Base-by-base conservation (phyloP, 2,888 invertebrate species). In the Polyploca ridens region DNA sequence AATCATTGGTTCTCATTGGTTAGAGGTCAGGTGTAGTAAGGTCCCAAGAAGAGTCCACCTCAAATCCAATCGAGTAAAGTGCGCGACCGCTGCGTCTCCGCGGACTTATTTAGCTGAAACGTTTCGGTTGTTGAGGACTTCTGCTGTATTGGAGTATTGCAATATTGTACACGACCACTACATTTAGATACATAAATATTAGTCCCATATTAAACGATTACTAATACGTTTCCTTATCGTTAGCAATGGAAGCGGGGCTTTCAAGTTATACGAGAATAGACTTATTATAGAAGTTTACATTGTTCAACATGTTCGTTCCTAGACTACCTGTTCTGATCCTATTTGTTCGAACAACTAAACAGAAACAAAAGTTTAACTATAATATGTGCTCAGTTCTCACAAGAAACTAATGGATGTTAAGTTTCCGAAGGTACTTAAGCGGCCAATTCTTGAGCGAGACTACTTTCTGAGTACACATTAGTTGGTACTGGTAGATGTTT, bases 391-490 rank as follows among this genome's bases (percentile, higher is more conserved):
- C 82, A 82, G 54, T 54, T 54, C 54, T 10, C 84, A 41, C 41
- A 88, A 90, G 89, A 88, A 90, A 90, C 88, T 92, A 93, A 93
- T 92, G 91, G 90, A 86, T 85, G 85, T 87, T 84, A 89, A 91
- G 91, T 92, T 91, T 89, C 84, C 81, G 87, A 85, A 86, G 88
- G 88, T 91, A 90, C 90, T 92, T 90, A 90, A 88, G 88, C 83
- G 84, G 89, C 90, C 89, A 88, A 90, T 91, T 90, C 89, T 86
- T 86, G 86, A 85, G 79, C 86, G 83, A 86, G 88, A 87, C 88
- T 90, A 91, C 90, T 91, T 90, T 91, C 89, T 79, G 87, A 90
- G 91, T 86, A 90, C 88, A 90, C 92, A 91, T 93, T 92, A 92
- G 90, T 82, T 89, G 83, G 82, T 80, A 85, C 80, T 79, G 78